Base-by-base conservation (phyloP, 2,888 invertebrate genomes). In the Steromphala cineraria region DNA sequence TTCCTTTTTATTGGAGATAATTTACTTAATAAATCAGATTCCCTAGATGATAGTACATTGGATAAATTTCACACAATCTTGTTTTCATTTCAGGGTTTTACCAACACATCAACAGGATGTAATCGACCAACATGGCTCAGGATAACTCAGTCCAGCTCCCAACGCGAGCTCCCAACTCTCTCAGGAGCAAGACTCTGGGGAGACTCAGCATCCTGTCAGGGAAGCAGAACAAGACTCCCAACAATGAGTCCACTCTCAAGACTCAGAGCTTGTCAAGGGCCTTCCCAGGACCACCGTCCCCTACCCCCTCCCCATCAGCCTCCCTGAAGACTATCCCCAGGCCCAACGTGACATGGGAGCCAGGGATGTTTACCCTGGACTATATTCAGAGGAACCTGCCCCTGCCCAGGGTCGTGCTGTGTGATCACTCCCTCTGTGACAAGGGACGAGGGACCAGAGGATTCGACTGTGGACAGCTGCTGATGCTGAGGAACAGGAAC, bases 391-490 rank as follows among this genome's bases (percentile, higher is more conserved):
- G 62, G 71, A 31, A 77, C 71, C 71, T 53, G 0, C 21, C 46
- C 15, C 84, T 90, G 53, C 89, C 89, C 0, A 83, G 88, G 40
- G 87, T 89, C 19, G 89, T 88, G 7, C 85, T 86, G 67, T 85
- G 86, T 53, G 87, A 88, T 81, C 76, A 74, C 28, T 24, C 24
- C 10, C 28, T 24, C 5, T 62, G 62, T 21, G 21, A 36, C 46
- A 53, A 28, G 46, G 46, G 71, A 24, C 40, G 21, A 21, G 77
- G 52, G n/a, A 83, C 83, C 13, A 83, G 83, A 24, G 86, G 87
- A 78, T 88, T 90, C 75, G 89, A 90, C 80, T 82, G 90, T 13
- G 81, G 86, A 8, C 89, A 90, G 75, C 90, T 90, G 0, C 81
- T 91, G 52, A 56, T 91, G 78, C 81, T 90, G 56, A 89, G 87